These are phyloP conservation scores for Scleropages formosus DNA, from an alignment of 2,797 vertebrate genomes.

Conservation along the genomic window DNA sequence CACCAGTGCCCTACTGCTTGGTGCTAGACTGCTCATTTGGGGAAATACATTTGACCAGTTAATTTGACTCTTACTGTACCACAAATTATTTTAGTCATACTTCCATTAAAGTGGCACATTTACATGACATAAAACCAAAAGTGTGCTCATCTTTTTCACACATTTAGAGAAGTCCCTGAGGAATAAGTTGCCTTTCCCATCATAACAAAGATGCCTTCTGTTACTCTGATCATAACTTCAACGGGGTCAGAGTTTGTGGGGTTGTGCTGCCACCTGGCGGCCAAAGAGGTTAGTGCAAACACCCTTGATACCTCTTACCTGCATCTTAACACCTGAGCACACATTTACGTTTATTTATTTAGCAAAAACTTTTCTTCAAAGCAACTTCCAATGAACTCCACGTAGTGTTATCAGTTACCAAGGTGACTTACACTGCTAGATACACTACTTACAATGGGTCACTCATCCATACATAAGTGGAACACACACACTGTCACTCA, in stretches of 20 bases:
- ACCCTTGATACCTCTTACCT: no score
- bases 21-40: neutral
- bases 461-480: no score
- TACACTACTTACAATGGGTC: no score
- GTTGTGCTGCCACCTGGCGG: conserved; percentile 65
- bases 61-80: conserved; percentile 1
- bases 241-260: conserved; percentile 31
- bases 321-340: no score
- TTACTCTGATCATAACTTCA: no score
- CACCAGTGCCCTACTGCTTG: neutral
- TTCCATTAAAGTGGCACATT: conserved; percentile 6
- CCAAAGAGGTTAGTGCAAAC: neutral
- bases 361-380: no score
- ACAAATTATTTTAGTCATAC: conserved; percentile 1
- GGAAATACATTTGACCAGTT: no score
- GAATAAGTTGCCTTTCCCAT: neutral
- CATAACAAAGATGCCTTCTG: neutral
- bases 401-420: no score
- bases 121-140: neutral
- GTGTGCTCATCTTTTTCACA: neutral
- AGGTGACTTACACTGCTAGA: no score
- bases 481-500: no score
- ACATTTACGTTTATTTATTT: no score
- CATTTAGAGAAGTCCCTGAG: neutral
- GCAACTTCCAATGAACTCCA: no score